Evolutionary conservation across 2,888 invertebrate species (phyloP).

Genomic region (Lepetodrilus schrolli): DNA sequence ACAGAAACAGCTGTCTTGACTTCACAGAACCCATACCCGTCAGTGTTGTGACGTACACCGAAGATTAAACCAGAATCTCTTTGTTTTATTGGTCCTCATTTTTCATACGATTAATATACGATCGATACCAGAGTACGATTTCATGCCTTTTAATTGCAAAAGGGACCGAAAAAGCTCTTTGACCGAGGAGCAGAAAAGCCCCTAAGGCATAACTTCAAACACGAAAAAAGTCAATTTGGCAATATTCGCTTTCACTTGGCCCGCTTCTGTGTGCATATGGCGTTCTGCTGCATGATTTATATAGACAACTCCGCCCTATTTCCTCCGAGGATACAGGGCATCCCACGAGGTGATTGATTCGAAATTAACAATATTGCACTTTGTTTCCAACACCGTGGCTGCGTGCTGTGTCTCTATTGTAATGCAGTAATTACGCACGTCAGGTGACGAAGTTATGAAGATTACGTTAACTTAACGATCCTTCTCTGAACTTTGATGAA

Average conservation of each 20-base stretch:
- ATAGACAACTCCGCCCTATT: not conserved
- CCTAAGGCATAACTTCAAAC: slow-evolving; percentile 21
- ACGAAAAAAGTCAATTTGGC: slow-evolving; percentile 18
- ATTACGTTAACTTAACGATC: slow-evolving; percentile 1
- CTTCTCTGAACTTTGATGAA: not conserved
- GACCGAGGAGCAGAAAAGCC: not conserved
- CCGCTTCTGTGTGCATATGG: not conserved
- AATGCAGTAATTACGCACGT: slow-evolving; percentile 9
- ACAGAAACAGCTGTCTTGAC: no score
- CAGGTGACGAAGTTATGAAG: slow-evolving; percentile 7
- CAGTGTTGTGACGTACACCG: not conserved
- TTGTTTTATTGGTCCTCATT: slow-evolving; percentile 9
- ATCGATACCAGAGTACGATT: not conserved
- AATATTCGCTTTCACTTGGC: not conserved
- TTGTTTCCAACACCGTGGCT: slow-evolving; percentile 14
- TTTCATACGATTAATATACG: slow-evolving; percentile 21
- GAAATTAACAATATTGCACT: slow-evolving; percentile 25
- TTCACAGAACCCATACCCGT: no score
- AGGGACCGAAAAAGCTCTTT: slow-evolving; percentile 4
- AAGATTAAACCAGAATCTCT: not conserved
- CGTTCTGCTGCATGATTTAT: slow-evolving; percentile 12
- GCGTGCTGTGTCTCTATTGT: not conserved
- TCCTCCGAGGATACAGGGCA: not conserved
- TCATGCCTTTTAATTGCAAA: slow-evolving; percentile 23
- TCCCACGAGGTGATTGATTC: slow-evolving; percentile 13